These are phyloP conservation scores for Helicolenus hilgendorfi DNA, from an alignment of 2,797 vertebrate genomes.

Conservation along the genomic window DNA sequence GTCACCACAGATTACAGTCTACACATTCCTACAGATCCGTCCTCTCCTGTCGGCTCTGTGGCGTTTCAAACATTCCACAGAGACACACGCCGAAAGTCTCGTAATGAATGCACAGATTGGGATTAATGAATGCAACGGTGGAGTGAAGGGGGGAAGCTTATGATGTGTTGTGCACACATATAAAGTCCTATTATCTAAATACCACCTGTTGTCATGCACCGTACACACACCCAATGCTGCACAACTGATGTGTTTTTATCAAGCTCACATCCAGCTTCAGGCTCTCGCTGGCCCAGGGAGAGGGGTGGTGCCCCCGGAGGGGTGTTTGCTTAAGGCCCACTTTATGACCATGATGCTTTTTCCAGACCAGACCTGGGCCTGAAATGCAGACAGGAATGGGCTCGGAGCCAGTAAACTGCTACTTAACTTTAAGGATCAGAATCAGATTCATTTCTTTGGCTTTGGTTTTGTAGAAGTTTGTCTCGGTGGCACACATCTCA, in stretches of 20 bases:
- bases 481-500: slow-evolving; percentile 2
- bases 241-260: slow-evolving; percentile 56
- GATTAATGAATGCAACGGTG: slow-evolving; percentile 36
- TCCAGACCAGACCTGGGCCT: slow-evolving; percentile 81
- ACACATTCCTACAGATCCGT: slow-evolving; percentile 36
- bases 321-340: slow-evolving; percentile 85
- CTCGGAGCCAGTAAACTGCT: slow-evolving; percentile 70
- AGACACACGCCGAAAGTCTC: slow-evolving; percentile 39
- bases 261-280: slow-evolving; percentile 57
- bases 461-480: slow-evolving; percentile 12
- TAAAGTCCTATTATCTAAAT: slow-evolving; percentile 63
- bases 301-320: slow-evolving; percentile 73
- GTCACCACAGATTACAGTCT: slow-evolving; percentile 27
- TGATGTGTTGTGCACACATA: slow-evolving; percentile 30
- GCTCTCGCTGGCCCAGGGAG: slow-evolving; percentile 52
- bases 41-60: slow-evolving; percentile 30
- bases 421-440: slow-evolving; percentile 48
- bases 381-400: slow-evolving; percentile 70
- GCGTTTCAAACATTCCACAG: slow-evolving; percentile 50
- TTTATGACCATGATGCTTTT: slow-evolving; percentile 90
- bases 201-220: slow-evolving; percentile 62
- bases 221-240: slow-evolving; percentile 19
- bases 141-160: not conserved
- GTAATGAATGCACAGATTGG: slow-evolving; percentile 48
- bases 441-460: slow-evolving; percentile 28